These are phyloP conservation scores for Cyphomyrus plagiostoma DNA, from an alignment of 2,113 vertebrate genomes.

Conservation along the genomic window DNA sequence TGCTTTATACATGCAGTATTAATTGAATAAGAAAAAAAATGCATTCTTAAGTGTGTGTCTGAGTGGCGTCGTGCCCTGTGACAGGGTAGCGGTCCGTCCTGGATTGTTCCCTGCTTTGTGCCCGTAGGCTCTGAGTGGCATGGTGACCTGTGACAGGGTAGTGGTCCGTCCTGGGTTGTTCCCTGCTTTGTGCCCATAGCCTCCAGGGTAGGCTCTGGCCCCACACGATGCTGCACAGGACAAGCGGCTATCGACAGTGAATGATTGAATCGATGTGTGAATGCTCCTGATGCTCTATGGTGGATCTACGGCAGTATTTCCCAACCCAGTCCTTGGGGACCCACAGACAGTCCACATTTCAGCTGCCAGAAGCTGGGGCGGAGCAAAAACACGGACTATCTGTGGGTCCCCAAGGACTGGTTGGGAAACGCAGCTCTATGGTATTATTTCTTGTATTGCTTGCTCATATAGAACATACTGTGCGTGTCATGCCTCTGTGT, in stretches of 20 bases:
- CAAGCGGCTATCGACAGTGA: not conserved
- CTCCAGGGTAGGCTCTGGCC: not conserved
- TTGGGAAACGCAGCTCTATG: not conserved
- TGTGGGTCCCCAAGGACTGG: not conserved
- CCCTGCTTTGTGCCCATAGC: not conserved
- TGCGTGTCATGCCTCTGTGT: not conserved
- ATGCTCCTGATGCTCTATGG: not conserved
- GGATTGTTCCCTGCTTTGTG: not conserved
- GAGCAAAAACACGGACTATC: no score
- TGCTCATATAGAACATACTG: not conserved
- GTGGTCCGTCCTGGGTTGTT: not conserved
- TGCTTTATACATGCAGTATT: not conserved
- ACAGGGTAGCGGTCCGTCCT: not conserved
- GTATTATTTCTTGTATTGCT: not conserved
- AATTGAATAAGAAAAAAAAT: not conserved
- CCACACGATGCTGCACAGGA: not conserved
- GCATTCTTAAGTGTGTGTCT: not conserved
- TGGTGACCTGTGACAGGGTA: not conserved
- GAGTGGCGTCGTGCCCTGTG: not conserved
- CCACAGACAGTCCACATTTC: not conserved
- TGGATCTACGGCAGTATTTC: not conserved
- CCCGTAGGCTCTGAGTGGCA: not conserved
- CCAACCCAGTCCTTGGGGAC: not conserved
- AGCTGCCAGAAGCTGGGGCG: not conserved
- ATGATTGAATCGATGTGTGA: not conserved